These are phyloP conservation scores for Tetrax tetrax DNA, from an alignment of 2,113 vertebrate species.

Conservation along the genomic window DNA sequence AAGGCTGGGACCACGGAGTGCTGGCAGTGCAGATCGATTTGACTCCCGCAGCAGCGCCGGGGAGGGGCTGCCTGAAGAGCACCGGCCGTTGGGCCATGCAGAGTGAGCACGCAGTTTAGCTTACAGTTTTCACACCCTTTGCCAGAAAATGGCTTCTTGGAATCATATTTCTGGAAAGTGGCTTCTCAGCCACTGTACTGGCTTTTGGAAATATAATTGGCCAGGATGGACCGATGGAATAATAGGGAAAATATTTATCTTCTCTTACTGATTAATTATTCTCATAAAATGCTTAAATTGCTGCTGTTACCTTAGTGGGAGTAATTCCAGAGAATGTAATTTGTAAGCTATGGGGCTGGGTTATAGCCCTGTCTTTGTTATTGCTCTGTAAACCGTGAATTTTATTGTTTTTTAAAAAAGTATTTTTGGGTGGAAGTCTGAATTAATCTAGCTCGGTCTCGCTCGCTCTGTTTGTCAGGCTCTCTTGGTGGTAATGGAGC, in stretches of 20 bases:
- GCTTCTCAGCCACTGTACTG: background rate
- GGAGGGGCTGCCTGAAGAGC: background rate
- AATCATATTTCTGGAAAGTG: background rate
- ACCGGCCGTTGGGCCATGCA: fast-evolving
- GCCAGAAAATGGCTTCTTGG: background rate
- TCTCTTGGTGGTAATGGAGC: background rate
- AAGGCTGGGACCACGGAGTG: fast-evolving
- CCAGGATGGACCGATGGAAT: background rate
- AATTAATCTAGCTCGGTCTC: background rate
- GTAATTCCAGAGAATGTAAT: background rate
- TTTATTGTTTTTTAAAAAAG: background rate
- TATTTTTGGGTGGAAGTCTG: background rate
- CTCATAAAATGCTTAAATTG: background rate
- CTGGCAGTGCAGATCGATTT: background rate
- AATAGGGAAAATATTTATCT: background rate
- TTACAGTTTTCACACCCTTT: background rate
- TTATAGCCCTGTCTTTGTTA: background rate
- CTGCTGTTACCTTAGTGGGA: background rate
- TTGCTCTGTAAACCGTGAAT: too few species aligned
- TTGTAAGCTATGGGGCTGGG: background rate
- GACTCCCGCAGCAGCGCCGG: background rate
- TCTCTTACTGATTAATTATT: background rate
- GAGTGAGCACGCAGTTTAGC: background rate
- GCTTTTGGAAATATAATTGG: background rate
- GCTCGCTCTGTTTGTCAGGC: background rate